A percentile compares a stretch with the other conserved stretches of the same genome.
phyloP scores from a whole-genome alignment of 2,113 vertebrate species.

The Apteryx mantelli region DNA sequence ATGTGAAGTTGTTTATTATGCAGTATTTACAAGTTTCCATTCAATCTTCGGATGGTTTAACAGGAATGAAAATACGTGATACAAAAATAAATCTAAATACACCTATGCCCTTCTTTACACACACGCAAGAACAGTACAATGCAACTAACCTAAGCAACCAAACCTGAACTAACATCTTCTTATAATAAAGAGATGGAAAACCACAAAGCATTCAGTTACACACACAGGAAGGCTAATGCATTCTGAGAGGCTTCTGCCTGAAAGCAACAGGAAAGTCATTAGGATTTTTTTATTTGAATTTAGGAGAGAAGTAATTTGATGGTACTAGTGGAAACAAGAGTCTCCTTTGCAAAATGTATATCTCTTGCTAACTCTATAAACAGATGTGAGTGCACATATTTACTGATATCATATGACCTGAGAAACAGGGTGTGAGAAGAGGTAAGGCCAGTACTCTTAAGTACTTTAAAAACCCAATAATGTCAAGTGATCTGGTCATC shows the following conservation, averaged over 20 bases:
- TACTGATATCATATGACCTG: neutral
- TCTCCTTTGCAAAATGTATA: neutral
- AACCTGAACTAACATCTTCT: neutral
- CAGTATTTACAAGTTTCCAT: neutral
- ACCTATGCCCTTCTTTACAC: neutral
- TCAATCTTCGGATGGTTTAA: neutral
- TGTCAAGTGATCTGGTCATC: neutral
- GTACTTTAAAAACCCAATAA: neutral
- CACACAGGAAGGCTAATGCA: neutral
- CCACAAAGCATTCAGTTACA: neutral
- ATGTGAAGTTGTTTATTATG: conserved; percentile 11
- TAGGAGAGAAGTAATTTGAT: neutral
- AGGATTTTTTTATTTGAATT: neutral
- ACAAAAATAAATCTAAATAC: neutral
- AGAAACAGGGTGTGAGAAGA: neutral
- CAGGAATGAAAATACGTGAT: neutral
- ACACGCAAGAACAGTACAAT: neutral
- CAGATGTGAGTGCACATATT: neutral
- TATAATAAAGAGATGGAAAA: neutral
- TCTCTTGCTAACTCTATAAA: neutral
- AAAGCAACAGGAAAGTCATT: neutral
- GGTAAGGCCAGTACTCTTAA: neutral
- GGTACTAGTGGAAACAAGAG: neutral
- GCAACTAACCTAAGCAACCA: neutral
- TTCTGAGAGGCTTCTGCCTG: neutral